Percentiles rank a stretch among this genome's conserved stretches.
These are phyloP conservation scores for Eleginops maclovinus DNA, from an alignment of 2,113 vertebrate genomes.

Conservation along the genomic window DNA sequence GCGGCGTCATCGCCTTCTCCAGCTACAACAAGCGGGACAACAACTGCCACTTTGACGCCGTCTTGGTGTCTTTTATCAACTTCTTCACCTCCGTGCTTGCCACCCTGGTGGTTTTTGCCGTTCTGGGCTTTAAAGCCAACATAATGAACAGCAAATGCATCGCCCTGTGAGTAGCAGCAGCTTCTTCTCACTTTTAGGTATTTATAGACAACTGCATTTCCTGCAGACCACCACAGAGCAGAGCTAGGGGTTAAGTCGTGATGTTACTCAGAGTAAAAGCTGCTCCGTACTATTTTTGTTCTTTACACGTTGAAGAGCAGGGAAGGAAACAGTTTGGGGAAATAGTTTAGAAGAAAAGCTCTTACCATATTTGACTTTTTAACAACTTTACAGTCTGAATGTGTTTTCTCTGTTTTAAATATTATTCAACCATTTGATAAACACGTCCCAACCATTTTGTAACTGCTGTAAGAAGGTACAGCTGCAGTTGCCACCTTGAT, in stretches of 20 bases:
- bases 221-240: background rate
- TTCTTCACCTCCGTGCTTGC: constrained; percentile 98
- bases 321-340: background rate
- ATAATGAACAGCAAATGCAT: constrained; percentile 93
- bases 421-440: background rate
- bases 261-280: background rate
- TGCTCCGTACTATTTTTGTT: background rate
- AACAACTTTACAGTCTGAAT: background rate
- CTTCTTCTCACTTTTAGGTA: background rate
- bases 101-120: constrained; percentile 97
- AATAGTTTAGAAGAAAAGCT: background rate
- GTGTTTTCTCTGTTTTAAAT: background rate
- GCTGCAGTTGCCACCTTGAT: no score
- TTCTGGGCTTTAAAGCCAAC: constrained; percentile 98
- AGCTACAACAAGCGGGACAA: constrained; percentile 99
- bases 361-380: background rate
- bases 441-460: background rate
- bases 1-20: constrained; percentile 98
- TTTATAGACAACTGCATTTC: background rate
- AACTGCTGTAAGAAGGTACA: background rate
- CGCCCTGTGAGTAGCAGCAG: constrained; percentile 73
- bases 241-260: background rate
- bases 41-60: constrained; percentile 99
- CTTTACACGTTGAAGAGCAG: background rate
- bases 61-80: constrained; percentile 97